phyloP scores from a whole-genome alignment of 2,888 invertebrate species.

The Amiota minor region DNA sequence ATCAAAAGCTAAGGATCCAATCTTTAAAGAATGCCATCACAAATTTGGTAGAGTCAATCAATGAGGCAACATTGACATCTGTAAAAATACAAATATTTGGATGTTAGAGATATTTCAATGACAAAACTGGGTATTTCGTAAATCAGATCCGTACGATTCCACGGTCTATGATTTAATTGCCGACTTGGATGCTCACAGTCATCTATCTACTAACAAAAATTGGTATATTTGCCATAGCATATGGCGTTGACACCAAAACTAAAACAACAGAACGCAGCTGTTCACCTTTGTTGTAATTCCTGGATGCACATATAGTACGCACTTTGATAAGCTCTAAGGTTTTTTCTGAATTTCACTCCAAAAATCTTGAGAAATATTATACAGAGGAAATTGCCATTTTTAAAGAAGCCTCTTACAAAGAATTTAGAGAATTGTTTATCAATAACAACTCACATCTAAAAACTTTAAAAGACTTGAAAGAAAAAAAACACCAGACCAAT shows the following conservation, averaged over 20 bases:
- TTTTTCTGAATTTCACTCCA: conserved; percentile 53
- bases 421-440: conserved; percentile 58
- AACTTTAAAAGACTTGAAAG: no score
- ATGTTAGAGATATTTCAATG: no score
- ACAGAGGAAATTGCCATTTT: conserved; percentile 66
- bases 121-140: no score
- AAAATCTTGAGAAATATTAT: conserved; percentile 69
- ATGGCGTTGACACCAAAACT: conserved; percentile 63
- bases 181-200: conserved; percentile 69
- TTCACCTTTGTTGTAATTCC: conserved; percentile 69
- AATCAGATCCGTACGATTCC: conserved; percentile 41
- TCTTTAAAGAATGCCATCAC: no score
- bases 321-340: conserved; percentile 56
- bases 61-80: no score
- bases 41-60: no score
- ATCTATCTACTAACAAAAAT: conserved; percentile 71
- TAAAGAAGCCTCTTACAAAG: conserved; percentile 64
- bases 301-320: conserved; percentile 69
- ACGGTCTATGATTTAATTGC: conserved; percentile 58
- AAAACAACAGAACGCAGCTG: conserved; percentile 68
- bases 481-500: conserved; percentile 34
- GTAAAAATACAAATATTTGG: no score
- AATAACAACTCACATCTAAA: neutral
- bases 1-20: no score
- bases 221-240: conserved; percentile 70